A percentile compares a stretch with the other conserved stretches of the same genome.
Evolutionary conservation across 2,113 vertebrate species (phyloP).

Genomic region (Phodopus roborovskii): DNA sequence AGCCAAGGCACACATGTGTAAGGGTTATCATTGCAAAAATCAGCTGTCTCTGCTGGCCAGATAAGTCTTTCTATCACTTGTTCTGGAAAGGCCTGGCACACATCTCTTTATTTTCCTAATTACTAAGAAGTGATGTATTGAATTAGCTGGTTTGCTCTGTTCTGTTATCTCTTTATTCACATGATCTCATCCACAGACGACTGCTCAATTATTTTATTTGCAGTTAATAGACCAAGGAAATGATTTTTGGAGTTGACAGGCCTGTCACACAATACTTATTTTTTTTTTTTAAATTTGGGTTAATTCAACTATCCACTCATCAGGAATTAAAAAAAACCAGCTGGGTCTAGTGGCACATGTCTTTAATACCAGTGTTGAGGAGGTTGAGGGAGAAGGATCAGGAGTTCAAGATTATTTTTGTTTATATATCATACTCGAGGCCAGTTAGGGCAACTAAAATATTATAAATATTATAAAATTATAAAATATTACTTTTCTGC

Average conservation of each 20-base stretch:
- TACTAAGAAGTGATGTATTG: neutral
- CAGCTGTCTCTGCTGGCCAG: neutral
- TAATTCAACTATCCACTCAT: neutral
- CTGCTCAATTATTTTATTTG: neutral
- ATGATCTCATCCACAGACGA: neutral
- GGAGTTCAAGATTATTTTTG: neutral
- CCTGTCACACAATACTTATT: neutral
- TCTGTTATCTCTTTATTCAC: neutral
- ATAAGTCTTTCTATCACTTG: neutral
- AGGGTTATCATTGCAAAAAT: neutral
- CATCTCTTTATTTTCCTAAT: neutral
- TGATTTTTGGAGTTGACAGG: neutral
- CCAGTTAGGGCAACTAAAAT: neutral
- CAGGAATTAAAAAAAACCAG: neutral
- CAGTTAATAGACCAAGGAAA: slow-evolving; percentile 12
- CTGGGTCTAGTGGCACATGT: neutral
- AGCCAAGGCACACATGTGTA: neutral
- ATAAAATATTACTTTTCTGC: neutral
- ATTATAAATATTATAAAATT: no score
- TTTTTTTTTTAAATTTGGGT: slow-evolving; percentile 7
- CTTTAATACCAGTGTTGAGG: neutral
- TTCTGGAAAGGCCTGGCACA: neutral
- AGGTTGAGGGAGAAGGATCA: neutral
- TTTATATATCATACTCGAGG: neutral
- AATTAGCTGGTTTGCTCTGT: neutral